Conservation (phyloP, 2,888 invertebrate species). For the Hartigia nigra region DNA sequence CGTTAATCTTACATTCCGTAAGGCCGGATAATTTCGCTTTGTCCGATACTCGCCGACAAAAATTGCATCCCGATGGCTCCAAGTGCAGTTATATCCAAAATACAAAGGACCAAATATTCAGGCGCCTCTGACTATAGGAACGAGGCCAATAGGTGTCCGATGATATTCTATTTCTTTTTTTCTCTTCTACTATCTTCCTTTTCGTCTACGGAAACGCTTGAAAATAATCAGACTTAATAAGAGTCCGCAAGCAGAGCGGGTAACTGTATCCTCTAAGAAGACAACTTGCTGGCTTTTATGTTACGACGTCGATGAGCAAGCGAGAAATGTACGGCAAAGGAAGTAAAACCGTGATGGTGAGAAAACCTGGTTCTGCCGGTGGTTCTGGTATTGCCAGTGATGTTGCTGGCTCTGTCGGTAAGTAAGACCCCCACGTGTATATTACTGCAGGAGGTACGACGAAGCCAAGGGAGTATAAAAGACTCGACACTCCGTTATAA, state of each 20-base stretch:
- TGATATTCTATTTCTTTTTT: not conserved
- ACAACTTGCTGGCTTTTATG: not conserved
- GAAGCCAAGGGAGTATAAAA: constrained; percentile 57
- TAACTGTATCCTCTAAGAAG: not conserved
- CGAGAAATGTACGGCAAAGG: not conserved
- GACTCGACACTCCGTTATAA: constrained; percentile 67
- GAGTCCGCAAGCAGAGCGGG: not conserved
- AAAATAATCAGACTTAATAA: constrained; percentile 1
- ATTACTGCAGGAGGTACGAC: constrained; percentile 38
- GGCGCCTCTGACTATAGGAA: not conserved
- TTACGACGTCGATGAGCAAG: constrained; percentile 3
- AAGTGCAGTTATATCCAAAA: not conserved
- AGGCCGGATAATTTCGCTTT: constrained; percentile 15
- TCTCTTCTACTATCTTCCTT: not conserved
- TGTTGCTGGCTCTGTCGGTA: constrained; percentile 19
- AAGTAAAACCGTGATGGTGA: not conserved
- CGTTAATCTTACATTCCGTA: constrained; percentile 27
- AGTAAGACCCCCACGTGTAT: constrained; percentile 41
- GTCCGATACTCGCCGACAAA: not conserved
- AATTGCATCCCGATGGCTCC: not conserved
- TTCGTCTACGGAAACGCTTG: not conserved
- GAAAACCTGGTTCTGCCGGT: not conserved
- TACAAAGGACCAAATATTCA: not conserved
- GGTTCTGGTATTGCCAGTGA: not conserved
- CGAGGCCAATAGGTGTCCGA: no score